These are phyloP conservation scores for Lerista edwardsae DNA, from an alignment of 2,797 vertebrate species.

Conservation along the genomic window DNA sequence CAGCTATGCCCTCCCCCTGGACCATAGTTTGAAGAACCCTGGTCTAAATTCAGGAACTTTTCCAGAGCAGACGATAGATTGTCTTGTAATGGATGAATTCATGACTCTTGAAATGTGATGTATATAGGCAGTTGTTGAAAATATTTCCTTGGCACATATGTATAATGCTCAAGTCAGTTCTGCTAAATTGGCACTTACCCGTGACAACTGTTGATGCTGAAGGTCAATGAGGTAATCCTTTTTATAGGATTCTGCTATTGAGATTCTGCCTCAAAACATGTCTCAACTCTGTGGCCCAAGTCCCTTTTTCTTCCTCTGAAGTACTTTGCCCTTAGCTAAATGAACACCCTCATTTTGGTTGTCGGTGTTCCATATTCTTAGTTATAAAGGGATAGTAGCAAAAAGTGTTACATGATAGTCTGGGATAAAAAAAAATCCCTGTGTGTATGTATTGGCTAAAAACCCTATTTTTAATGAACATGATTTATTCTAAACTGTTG, in stretches of 20 bases:
- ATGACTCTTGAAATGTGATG: background rate
- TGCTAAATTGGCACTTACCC: background rate
- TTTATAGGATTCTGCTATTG: background rate
- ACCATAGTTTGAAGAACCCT: too few species aligned
- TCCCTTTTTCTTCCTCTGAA: background rate
- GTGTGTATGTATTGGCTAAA: background rate
- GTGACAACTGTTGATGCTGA: background rate
- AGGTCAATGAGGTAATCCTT: conserved; percentile 25
- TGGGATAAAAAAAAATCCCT: background rate
- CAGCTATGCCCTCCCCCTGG: too few species aligned
- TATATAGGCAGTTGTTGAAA: background rate
- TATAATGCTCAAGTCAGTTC: background rate
- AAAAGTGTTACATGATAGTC: background rate
- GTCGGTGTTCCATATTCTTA: background rate
- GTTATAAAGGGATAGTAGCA: background rate
- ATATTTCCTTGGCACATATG: background rate
- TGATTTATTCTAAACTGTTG: background rate
- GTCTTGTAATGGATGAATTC: background rate
- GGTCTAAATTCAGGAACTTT: background rate
- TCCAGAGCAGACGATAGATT: background rate
- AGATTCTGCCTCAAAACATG: background rate
- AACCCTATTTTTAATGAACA: background rate
- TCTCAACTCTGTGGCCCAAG: background rate
- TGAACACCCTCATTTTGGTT: background rate
- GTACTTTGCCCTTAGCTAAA: background rate